phyloP scores from a whole-genome alignment of 2,113 vertebrate genomes.

The Geococcyx californianus region DNA sequence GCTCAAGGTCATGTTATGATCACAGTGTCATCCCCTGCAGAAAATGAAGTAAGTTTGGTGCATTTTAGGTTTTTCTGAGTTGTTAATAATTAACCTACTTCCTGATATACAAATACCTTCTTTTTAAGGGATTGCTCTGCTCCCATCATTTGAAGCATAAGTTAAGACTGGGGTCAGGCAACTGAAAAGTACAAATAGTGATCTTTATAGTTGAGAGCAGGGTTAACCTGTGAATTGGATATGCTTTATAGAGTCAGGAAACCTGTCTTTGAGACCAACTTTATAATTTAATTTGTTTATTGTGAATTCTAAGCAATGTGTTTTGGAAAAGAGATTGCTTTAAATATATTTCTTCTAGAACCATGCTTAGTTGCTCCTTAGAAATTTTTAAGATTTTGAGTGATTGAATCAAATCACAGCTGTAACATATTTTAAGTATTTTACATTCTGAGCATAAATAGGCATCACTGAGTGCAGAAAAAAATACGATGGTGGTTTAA shows the following conservation, averaged over 20 bases:
- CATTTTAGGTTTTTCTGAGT: not conserved
- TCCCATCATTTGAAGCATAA: not conserved
- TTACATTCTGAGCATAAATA: not conserved
- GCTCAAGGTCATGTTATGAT: constrained; percentile 97
- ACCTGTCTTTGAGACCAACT: not conserved
- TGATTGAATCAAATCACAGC: not conserved
- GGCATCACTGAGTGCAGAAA: not conserved
- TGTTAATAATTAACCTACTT: not conserved
- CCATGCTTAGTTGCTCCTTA: not conserved
- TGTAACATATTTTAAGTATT: not conserved
- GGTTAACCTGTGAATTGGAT: not conserved
- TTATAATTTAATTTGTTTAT: not conserved
- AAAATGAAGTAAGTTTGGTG: constrained; percentile 82
- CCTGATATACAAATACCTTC: not conserved
- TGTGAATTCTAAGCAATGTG: not conserved
- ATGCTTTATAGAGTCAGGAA: not conserved
- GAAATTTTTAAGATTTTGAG: not conserved
- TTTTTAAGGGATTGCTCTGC: not conserved
- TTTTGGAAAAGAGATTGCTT: not conserved
- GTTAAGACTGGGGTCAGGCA: not conserved
- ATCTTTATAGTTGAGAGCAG: not conserved
- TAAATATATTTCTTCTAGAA: not conserved
- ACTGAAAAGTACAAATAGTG: not conserved
- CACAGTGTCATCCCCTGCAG: constrained; percentile 91
- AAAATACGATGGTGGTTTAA: not conserved